Evolutionary conservation across 2,797 vertebrate species (phyloP).

Genomic region (Anguilla pacifica): DNA sequence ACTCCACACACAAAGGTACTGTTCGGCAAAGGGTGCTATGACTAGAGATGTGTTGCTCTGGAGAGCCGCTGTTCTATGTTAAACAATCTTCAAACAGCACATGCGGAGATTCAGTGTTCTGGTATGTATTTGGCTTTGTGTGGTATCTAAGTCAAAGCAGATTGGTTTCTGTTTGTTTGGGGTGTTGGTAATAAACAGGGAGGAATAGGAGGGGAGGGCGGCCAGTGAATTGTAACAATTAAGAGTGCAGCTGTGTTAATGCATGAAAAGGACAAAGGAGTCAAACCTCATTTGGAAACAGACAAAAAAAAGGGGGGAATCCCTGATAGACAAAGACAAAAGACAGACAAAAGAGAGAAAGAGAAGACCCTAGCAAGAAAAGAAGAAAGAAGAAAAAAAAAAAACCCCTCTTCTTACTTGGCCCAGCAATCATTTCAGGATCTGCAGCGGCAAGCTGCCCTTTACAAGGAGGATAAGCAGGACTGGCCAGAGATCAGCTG

Average conservation of each 20-base stretch:
- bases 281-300: conserved; percentile 66
- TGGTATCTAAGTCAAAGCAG: conserved; percentile 21
- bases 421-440: conserved; percentile 74
- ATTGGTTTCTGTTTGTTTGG: background rate
- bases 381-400: conserved; percentile 5
- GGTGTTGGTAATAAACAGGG: conserved; percentile 73
- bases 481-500: conserved; percentile 30
- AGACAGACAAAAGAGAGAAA: conserved; percentile 54
- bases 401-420: background rate
- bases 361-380: conserved; percentile 46
- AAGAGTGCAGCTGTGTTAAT: conserved; percentile 95
- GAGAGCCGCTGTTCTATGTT: background rate
- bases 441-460: conserved; percentile 67
- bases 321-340: conserved; percentile 74
- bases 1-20: background rate
- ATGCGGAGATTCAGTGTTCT: background rate
- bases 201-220: conserved; percentile 70
- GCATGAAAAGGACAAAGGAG: conserved; percentile 79
- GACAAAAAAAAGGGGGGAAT: conserved; percentile 71
- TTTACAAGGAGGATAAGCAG: conserved; percentile 75
- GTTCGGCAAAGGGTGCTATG: background rate
- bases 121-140: conserved; percentile 55
- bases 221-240: conserved; percentile 67
- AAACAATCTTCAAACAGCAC: background rate
- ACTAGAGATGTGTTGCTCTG: background rate